Conservation (phyloP, 2,113 vertebrate species). For the Hoplias malabaricus region DNA sequence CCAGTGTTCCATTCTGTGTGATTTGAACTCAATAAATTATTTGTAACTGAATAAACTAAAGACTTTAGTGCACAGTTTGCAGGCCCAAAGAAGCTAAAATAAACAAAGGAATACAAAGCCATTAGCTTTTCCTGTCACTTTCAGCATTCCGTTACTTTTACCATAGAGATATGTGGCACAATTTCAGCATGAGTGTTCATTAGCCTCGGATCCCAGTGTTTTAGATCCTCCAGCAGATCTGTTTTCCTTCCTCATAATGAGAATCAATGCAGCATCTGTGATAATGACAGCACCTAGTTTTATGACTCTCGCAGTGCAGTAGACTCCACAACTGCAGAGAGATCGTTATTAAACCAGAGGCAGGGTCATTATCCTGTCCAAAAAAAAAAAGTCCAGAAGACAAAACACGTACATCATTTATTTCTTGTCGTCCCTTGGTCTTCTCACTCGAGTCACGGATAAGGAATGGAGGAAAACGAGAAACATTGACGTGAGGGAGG, state of each 20-base stretch:
- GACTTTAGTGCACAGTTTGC: not conserved
- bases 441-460: not conserved
- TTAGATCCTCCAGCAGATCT: not conserved
- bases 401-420: conserved; percentile 5
- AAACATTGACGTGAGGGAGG: conserved; percentile 14
- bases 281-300: not conserved
- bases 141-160: not conserved
- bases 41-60: not conserved
- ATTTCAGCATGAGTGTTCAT: conserved; percentile 16
- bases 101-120: conserved; percentile 4
- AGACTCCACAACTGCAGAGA: not conserved
- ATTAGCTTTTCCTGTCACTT: not conserved
- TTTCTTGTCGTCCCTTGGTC: not conserved
- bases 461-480: not conserved
- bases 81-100: not conserved
- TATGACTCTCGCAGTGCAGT: not conserved
- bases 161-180: not conserved
- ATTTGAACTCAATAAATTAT: not conserved
- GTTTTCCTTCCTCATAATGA: not conserved
- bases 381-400: not conserved
- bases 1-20: not conserved
- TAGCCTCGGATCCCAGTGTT: conserved; percentile 22
- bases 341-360: not conserved
- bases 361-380: not conserved
- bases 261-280: conserved; percentile 22